Evolutionary conservation across 2,797 vertebrate genomes (phyloP), one percentile per base, ranked within the genome.

Genomic region (Nannoperca obscura): DNA sequence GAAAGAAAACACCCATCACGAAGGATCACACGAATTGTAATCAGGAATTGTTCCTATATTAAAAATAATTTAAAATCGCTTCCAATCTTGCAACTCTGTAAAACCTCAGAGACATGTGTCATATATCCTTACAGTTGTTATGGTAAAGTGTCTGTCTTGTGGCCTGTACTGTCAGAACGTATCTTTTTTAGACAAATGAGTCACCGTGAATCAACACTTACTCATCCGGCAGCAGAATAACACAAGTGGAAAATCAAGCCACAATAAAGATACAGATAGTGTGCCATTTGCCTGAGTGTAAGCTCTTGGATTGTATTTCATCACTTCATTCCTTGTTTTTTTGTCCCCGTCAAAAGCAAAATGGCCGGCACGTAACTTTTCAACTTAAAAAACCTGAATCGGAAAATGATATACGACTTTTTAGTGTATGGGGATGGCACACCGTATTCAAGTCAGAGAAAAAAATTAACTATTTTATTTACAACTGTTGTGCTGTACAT

Each of bases 191-290:
- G 72, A 83, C 70, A 75, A 84, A 88, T 85, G 82, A 90, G 73
- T 92, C 87, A 88, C 50, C 7, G 5, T 85, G 77, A 90, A 76
- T 85, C 78, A 88, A 77, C 64, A 50, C 75, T 79, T 79, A 73
- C 63, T 88, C 80, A 82, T 49, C 68, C 36, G 68, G 70, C 60
- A 74, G 65, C 60, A 69, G 66, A 82, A 62, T 53, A 76, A 52
- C 64, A 76, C 60, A 57, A 80, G 49, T 44, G 36, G 53, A 82
- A 81, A 82, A 78, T 71, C 20, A 67, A 74, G 63, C 49, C 63
- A 61, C 59, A 64, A 81, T 52, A 66, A 32, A 54, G 61, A 81
- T 52, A 66, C n/a, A 54, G 61, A 53, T 12, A 53, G 20, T 22
- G 63, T 66, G n/a, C 32, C 13, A 32, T 65, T 64, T 52, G 50